Evolutionary conservation across 2,113 vertebrate genomes (phyloP), one percentile per base, ranked within the genome.

Genomic region (Petaurus breviceps): DNA sequence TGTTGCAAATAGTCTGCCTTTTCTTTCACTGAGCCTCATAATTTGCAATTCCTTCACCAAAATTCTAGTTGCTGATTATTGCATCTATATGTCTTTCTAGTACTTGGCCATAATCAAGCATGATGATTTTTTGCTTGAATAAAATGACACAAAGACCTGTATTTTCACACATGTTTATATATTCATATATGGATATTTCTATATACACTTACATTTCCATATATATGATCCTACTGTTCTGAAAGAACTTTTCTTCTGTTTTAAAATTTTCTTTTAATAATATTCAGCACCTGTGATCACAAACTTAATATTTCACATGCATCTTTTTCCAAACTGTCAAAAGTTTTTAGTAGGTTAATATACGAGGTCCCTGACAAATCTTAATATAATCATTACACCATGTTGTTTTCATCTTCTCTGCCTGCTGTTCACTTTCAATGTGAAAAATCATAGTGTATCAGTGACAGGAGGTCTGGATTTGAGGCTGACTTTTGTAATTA

Each of bases 401-500:
- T 98, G 97, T 98, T 98, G 97, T 97, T 98, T 98, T 98, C 97
- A 98, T 98, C 96, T 93, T 98, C 11, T 95, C 95, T 98, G 96
- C 97, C 96, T 96, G 50, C 98, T 98, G 98, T 97, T 99, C 98
- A 98, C 98, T 98, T 98, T 98, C 93, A 68, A 95, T 96, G 89
- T 97, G 96, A 98, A 98, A 98, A 98, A 97, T 96, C 95, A 96
- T 97, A 98, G 97, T 98, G 91, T 98, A 98, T 98, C 97, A 98
- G 94, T 98, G 98, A 98, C 98, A 98, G 98, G 98, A 98, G 98
- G 98, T 98, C 98, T 99, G 98, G 95, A 98, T 98, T 99, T 98
- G 98, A 98, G 98, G 94, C 97, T 19, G 97, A 98, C 98, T 98
- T 97, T 98, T 98, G 97, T 98, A 99, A 99, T 99, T 99, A 99